These are phyloP conservation scores for Drosophila diplacantha DNA, from an alignment of 2,888 invertebrate genomes.

Conservation along the genomic window DNA sequence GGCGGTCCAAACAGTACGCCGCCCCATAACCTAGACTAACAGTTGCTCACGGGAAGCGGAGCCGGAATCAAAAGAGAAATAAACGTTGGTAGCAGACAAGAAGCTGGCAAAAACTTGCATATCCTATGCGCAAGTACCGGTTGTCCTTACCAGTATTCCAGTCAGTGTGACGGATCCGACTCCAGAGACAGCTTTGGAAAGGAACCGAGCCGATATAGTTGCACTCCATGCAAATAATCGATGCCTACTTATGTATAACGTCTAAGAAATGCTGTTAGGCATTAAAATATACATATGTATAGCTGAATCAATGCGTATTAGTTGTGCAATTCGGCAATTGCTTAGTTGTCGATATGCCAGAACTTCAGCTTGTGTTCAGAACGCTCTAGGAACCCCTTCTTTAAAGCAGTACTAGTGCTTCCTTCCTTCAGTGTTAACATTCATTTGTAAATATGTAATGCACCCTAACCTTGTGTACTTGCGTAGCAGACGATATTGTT, in stretches of 20 bases:
- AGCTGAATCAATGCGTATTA: conserved; percentile 32
- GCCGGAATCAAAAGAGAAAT: conserved; percentile 12
- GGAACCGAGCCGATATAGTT: conserved; percentile 38
- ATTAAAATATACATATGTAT: conserved; percentile 33
- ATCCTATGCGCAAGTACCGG: conserved; percentile 10
- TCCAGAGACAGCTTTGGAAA: conserved; percentile 47
- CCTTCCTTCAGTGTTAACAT: conserved; percentile 55
- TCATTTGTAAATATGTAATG: conserved; percentile 69
- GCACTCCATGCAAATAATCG: conserved; percentile 15
- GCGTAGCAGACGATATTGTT: conserved; percentile 57
- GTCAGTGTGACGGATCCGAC: conserved; percentile 15
- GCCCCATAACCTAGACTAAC: conserved; percentile 76
- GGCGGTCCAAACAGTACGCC: conserved; percentile 76
- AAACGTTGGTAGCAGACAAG: conserved; percentile 19
- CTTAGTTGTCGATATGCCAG: conserved; percentile 29
- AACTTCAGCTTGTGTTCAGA: conserved; percentile 21
- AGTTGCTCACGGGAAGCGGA: conserved; percentile 44
- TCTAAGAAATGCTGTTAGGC: conserved; percentile 46
- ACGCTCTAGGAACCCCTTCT: conserved; percentile 9
- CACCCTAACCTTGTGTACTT: conserved; percentile 42
- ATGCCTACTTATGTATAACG: conserved; percentile 18
- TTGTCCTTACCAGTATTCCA: conserved; percentile 7
- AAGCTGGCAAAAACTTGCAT: conserved; percentile 21
- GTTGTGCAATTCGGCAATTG: conserved; percentile 63
- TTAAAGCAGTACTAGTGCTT: conserved; percentile 3